Base-by-base conservation (phyloP, 1,140 invertebrate species). In the Heliconius congener region DNA sequence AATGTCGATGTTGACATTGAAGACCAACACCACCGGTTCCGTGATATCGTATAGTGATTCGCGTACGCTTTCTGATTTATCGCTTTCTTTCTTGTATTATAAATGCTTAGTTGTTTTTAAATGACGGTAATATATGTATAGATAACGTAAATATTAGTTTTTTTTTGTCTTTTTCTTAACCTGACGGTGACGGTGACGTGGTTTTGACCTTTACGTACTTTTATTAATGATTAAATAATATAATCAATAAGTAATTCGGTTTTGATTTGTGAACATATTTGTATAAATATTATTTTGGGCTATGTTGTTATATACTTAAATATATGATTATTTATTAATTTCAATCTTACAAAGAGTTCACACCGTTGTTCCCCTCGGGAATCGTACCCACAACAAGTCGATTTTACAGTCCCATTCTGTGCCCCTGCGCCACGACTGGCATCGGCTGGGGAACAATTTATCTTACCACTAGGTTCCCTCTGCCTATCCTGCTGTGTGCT, bases 51-150 rank as follows among this genome's bases (percentile, higher is more conserved):
- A 16, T 37, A 37, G 46, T 23, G 73, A 76, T 71, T 77, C 50
- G 73, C 80, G 19, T 50, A 83, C 79, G 84, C 81, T 85, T 83
- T 85, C 84, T 81, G 83, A 85, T 85, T 85, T 85, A 85, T 83
- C 79, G 78, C 78, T 80, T 83, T 81, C 72, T 60, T 74, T 39
- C 55, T 77, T 46, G 16, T 16, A 16, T 46, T 79, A 77, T 82
- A 82, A 82, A 77, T 71, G 71, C 60, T 77, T 52, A 80, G 57
- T 30, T 37, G 23, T 60, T 37, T 76, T 77, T 81, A 57, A 81
- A 81, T 42, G 57, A 27, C 71, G 46, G 60, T 74, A 74, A 74
- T 71, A 57, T 42, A 76, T 76, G 72, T 55, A 73, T 37, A 57
- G 27, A 74, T 57, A 74, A 37, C 39, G 39, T 39, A 18, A 72